phyloP scores from a whole-genome alignment of 2,888 invertebrate species.

The Alloscopus bannaensis region DNA sequence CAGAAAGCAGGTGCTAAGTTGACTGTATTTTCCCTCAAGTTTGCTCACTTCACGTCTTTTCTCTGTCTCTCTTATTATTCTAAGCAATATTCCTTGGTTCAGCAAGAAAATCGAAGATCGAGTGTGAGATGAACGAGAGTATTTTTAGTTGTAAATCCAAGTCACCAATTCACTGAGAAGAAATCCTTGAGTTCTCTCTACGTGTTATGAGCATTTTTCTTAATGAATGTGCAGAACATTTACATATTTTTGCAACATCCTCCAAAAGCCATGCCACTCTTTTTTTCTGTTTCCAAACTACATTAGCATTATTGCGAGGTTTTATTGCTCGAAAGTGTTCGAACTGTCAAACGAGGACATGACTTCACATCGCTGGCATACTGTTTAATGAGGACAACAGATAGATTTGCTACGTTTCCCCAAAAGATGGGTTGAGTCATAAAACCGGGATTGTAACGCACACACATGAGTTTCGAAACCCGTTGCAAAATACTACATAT shows the following conservation, averaged over 20 bases:
- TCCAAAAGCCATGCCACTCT: constrained; percentile 1
- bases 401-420: constrained; percentile 18
- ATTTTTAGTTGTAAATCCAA: too few relatives aligned
- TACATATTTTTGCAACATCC: constrained; percentile 27
- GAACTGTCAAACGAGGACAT: constrained; percentile 53
- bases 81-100: too few relatives aligned
- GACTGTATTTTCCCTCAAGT: too few relatives aligned
- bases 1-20: constrained; percentile 57
- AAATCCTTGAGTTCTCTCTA: too few relatives aligned
- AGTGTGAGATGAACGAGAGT: too few relatives aligned
- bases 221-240: constrained; percentile 25
- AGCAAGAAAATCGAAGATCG: too few relatives aligned
- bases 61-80: too few relatives aligned
- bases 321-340: constrained; percentile 51
- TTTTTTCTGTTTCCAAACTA: not conserved
- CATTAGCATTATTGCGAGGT: constrained; percentile 17
- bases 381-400: constrained; percentile 48
- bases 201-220: constrained; percentile 14
- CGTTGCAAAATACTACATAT: too few relatives aligned
- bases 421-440: constrained; percentile 30
- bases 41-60: constrained; percentile 26
- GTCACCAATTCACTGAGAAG: too few relatives aligned
- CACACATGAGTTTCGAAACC: constrained; percentile 40
- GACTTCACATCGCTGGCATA: constrained; percentile 8
- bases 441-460: constrained; percentile 44